Evolutionary conservation across 1,140 invertebrate species (phyloP).

Genomic region (Chrysomallon squamiferum): DNA sequence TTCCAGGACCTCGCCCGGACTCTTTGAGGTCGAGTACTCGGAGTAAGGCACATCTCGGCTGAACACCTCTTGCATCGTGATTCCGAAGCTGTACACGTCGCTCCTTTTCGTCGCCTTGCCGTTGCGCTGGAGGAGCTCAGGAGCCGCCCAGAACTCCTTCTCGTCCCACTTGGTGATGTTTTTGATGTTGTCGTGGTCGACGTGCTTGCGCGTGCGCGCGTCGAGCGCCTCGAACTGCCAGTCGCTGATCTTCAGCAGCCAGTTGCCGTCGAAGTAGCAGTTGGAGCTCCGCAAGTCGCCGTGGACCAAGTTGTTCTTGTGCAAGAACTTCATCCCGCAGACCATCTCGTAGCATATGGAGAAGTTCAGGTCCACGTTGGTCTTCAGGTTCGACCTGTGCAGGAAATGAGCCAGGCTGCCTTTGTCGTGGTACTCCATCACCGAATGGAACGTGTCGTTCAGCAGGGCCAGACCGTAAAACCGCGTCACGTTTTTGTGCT

Average conservation of each 20-base stretch:
- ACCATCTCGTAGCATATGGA: conserved; percentile 31
- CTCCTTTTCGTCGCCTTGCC: not conserved
- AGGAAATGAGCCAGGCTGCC: conserved; percentile 36
- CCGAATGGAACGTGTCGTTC: conserved; percentile 10
- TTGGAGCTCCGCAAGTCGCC: conserved; percentile 25
- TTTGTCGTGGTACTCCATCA: conserved; percentile 25
- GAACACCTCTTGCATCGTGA: conserved; percentile 35
- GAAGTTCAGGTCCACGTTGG: conserved; percentile 29
- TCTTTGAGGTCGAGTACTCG: conserved; percentile 21
- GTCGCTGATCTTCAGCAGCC: conserved; percentile 38
- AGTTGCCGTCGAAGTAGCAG: conserved; percentile 39
- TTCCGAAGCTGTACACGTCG: conserved; percentile 35
- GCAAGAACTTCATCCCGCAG: conserved; percentile 38
- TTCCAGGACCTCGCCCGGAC: conserved; percentile 24
- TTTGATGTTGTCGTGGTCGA: not conserved
- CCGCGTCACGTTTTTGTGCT: conserved; percentile 27
- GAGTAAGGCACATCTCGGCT: conserved; percentile 26
- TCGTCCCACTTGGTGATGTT: conserved; percentile 3
- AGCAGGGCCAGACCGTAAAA: conserved; percentile 39
- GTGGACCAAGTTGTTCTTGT: conserved; percentile 33
- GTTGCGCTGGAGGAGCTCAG: conserved; percentile 26
- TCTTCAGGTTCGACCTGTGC: conserved; percentile 26
- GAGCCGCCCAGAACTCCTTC: conserved; percentile 32
- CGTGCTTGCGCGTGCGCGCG: conserved; percentile 1
- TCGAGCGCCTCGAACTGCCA: conserved; percentile 30